phyloP scores from a whole-genome alignment of 2,797 vertebrate genomes.

The Acestrorhynchus altus region DNA sequence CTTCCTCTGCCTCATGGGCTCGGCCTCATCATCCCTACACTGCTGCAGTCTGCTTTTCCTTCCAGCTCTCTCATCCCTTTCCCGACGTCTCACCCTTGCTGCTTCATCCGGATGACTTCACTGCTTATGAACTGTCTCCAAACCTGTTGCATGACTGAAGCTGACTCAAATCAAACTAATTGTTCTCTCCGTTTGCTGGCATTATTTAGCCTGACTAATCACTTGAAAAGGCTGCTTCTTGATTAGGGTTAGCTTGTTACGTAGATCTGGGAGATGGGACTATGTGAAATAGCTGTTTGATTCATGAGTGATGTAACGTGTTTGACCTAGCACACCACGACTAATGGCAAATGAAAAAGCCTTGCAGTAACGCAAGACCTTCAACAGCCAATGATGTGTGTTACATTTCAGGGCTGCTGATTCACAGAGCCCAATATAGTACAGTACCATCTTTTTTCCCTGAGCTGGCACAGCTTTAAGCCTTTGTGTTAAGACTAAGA shows the following conservation, averaged over 20 bases:
- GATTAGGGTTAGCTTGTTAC: not conserved
- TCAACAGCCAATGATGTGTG: not conserved
- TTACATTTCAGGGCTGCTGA: not conserved
- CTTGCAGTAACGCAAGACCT: constrained; percentile 5
- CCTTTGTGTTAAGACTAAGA: not conserved
- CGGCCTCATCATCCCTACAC: constrained; percentile 5
- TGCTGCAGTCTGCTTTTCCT: constrained; percentile 5
- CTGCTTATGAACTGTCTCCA: constrained; percentile 20
- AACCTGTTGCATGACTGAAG: constrained; percentile 33
- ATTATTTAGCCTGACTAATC: not conserved
- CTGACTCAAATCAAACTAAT: constrained; percentile 33
- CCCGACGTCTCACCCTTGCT: not conserved
- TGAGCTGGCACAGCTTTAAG: not conserved
- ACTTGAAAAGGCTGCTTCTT: not conserved
- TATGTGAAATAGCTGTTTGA: not conserved
- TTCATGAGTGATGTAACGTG: not conserved
- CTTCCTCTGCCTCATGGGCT: not conserved
- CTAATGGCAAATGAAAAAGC: not conserved
- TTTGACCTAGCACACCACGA: not conserved
- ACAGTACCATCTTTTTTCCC: not conserved
- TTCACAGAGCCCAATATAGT: constrained; percentile 10
- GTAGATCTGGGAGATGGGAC: not conserved
- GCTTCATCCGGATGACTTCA: constrained; percentile 5
- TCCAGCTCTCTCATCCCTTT: not conserved
- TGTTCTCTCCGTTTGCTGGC: not conserved